phyloP scores from a whole-genome alignment of 2,113 vertebrate species.

The Nasalis larvatus region DNA sequence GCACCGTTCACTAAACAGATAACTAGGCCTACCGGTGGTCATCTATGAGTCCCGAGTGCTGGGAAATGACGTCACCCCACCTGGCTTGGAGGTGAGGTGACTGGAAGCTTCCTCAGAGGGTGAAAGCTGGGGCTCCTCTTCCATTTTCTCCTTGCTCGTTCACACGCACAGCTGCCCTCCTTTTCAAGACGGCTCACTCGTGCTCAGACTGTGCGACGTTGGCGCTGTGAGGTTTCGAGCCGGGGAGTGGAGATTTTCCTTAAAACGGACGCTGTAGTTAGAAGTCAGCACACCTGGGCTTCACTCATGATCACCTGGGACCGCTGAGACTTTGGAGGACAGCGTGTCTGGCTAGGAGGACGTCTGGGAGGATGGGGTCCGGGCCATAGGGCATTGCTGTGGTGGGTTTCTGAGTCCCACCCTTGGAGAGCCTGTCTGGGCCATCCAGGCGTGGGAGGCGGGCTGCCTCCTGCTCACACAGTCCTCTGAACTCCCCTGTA shows the following conservation, averaged over 20 bases:
- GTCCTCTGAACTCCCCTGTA: background rate
- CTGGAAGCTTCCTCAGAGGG: background rate
- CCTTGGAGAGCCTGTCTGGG: background rate
- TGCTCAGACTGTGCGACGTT: rapidly evolving
- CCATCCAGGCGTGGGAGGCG: rapidly evolving
- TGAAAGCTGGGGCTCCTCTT: rapidly evolving
- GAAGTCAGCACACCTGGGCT: background rate
- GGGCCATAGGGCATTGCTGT: rapidly evolving
- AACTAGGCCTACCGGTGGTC: too few species aligned
- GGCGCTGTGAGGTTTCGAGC: background rate
- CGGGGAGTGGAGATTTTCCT: rapidly evolving
- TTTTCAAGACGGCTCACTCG: rapidly evolving
- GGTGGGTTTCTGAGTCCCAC: background rate
- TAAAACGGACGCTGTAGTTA: too few species aligned
- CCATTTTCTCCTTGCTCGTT: rapidly evolving
- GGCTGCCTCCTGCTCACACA: background rate
- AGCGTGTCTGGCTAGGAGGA: rapidly evolving
- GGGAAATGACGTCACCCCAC: rapidly evolving
- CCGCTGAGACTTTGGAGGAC: background rate
- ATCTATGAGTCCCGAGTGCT: rapidly evolving
- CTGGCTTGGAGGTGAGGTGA: rapidly evolving
- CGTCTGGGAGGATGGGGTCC: rapidly evolving
- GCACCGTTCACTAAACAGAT: rapidly evolving
- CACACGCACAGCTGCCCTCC: background rate
- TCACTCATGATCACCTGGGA: background rate